Conservation (phyloP, 2,888 invertebrate genomes). For the Acanthopleura granulata region DNA sequence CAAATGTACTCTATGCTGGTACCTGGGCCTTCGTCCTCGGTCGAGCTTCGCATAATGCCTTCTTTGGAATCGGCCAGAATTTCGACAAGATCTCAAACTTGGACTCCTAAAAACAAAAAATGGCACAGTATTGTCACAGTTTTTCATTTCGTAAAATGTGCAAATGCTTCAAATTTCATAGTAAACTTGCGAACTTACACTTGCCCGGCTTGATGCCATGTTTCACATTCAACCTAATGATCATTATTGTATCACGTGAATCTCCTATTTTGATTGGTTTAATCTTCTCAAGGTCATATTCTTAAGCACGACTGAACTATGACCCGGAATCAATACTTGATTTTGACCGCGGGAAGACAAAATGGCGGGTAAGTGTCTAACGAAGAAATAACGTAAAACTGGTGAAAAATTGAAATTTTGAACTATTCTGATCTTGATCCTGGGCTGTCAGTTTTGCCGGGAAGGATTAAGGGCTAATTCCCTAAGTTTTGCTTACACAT, state of each 20-base stretch:
- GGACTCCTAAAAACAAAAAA: slow-evolving; percentile 41
- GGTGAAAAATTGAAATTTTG: not conserved
- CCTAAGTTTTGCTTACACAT: too few species aligned
- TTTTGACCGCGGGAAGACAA: slow-evolving; percentile 24
- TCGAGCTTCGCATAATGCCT: slow-evolving; percentile 45
- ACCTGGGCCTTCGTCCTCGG: slow-evolving; percentile 18
- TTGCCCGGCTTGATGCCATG: slow-evolving; percentile 1
- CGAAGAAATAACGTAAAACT: not conserved
- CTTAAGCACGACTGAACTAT: not conserved
- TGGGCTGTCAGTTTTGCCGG: too few species aligned
- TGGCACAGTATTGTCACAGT: not conserved
- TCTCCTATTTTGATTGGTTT: not conserved
- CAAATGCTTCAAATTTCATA: not conserved
- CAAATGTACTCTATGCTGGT: slow-evolving; percentile 2
- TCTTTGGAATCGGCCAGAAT: slow-evolving; percentile 42
- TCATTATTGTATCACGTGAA: slow-evolving; percentile 12
- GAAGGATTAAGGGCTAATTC: too few species aligned
- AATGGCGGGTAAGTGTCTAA: slow-evolving; percentile 23
- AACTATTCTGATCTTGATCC: not conserved
- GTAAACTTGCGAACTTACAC: slow-evolving; percentile 5
- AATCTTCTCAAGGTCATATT: not conserved
- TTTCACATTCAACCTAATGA: not conserved
- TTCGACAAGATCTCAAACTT: slow-evolving; percentile 29
- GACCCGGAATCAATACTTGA: not conserved
- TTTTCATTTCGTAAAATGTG: not conserved